Evolutionary conservation across 2,113 vertebrate genomes (phyloP).

Genomic region (Hiodon tergisus): DNA sequence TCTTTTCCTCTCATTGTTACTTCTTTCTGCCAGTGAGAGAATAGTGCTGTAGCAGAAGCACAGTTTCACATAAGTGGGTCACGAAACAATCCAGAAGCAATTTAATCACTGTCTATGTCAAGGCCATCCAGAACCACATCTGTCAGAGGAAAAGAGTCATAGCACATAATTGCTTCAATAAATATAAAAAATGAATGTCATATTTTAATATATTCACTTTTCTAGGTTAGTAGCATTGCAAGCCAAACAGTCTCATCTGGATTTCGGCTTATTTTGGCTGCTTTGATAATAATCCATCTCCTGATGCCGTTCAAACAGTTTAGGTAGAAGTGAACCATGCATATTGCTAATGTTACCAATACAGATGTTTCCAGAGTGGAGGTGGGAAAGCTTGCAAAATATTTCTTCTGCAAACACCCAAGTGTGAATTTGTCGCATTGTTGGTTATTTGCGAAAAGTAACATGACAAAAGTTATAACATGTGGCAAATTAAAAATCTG

Average conservation of each 20-base stretch:
- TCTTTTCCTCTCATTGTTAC: neutral
- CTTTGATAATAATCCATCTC: neutral
- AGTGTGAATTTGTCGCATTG: too few relatives aligned
- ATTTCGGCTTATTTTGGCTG: neutral
- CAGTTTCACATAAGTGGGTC: neutral
- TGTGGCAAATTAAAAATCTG: too few relatives aligned
- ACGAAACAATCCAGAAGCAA: neutral
- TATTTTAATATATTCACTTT: neutral
- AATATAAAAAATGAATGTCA: neutral
- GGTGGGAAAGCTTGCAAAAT: too few relatives aligned
- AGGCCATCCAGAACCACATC: neutral
- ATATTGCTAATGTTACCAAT: too few relatives aligned
- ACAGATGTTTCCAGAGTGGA: too few relatives aligned
- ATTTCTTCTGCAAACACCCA: too few relatives aligned
- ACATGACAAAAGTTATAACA: too few relatives aligned
- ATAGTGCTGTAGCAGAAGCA: neutral
- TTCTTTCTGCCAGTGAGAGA: conserved; percentile 1
- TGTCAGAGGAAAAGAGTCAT: neutral
- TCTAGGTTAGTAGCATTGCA: neutral
- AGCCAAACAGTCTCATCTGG: neutral
- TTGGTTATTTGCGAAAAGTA: too few relatives aligned
- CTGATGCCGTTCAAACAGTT: neutral
- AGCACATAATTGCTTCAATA: neutral
- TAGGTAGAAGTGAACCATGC: neutral
- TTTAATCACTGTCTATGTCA: neutral